Conservation (phyloP, 2,888 invertebrate genomes). For the Tetranychus truncatus region DNA sequence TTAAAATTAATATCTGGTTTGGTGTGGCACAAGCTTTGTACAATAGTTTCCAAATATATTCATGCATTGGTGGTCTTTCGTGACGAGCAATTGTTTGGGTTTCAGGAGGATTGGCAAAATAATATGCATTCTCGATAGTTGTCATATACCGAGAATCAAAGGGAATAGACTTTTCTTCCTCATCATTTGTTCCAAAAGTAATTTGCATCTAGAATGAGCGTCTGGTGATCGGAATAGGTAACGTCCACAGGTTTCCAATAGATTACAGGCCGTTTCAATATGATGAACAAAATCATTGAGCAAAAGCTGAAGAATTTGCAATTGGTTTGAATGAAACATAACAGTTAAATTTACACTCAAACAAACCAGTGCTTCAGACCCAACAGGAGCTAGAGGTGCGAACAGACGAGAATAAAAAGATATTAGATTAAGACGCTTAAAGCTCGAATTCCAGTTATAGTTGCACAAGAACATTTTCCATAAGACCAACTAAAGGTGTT, state of each 20-base stretch:
- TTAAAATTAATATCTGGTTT: conserved; percentile 54
- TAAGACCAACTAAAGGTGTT: neutral
- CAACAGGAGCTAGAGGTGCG: conserved; percentile 70
- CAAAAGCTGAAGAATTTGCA: conserved; percentile 42
- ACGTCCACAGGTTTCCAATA: conserved; percentile 80
- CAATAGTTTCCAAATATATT: conserved; percentile 69
- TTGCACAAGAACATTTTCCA: conserved; percentile 12
- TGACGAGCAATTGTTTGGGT: conserved; percentile 38
- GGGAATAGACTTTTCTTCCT: conserved; percentile 66
- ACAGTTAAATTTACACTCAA: conserved; percentile 42
- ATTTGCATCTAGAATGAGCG: conserved; percentile 76
- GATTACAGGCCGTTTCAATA: conserved; percentile 92
- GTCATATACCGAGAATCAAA: conserved; percentile 59
- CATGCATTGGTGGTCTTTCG: conserved; percentile 58
- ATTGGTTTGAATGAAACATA: neutral
- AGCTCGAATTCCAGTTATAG: no score
- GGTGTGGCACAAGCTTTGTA: conserved; percentile 65
- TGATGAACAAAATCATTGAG: conserved; percentile 77
- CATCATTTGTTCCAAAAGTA: conserved; percentile 70
- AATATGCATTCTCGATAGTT: conserved; percentile 90
- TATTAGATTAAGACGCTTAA: conserved; percentile 64
- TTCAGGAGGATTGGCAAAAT: conserved; percentile 82
- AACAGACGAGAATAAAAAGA: conserved; percentile 86
- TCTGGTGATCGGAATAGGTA: conserved; percentile 76
- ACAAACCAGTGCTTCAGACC: conserved; percentile 80